Percentiles rank a stretch among this genome's conserved stretches.
Evolutionary conservation across 92 coral and sea anemone species (phyloP).

Genomic region (Porites lobata): DNA sequence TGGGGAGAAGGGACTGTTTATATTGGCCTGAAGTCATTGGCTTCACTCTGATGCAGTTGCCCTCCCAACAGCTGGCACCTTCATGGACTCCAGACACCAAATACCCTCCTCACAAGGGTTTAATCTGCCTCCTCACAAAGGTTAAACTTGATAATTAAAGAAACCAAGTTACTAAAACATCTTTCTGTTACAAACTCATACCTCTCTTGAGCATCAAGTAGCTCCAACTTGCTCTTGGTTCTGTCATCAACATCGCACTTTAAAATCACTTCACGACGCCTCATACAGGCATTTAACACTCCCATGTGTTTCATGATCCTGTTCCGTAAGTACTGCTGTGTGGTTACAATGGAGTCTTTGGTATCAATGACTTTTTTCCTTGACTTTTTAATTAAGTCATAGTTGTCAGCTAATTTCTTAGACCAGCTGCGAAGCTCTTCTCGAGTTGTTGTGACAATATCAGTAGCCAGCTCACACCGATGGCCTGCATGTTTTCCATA

Average conservation of each 20-base stretch:
- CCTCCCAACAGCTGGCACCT: too few relatives aligned
- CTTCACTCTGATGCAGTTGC: too few relatives aligned
- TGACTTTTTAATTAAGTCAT: constrained; percentile 63
- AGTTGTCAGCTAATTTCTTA: constrained; percentile 63
- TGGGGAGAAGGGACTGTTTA: too few relatives aligned
- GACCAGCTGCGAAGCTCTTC: constrained; percentile 75
- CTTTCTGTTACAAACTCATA: neutral
- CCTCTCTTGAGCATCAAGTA: constrained; percentile 77
- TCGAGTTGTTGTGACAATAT: constrained; percentile 74
- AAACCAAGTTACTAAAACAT: neutral
- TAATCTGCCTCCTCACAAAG: too few relatives aligned
- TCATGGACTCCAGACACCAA: too few relatives aligned
- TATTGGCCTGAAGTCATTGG: too few relatives aligned
- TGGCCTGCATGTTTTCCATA: constrained; percentile 95
- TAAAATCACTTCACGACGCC: constrained; percentile 60
- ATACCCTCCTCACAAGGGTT: too few relatives aligned
- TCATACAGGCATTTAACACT: constrained; percentile 48
- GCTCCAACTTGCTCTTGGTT: constrained; percentile 59
- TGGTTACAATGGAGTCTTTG: constrained; percentile 54
- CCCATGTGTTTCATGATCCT: constrained; percentile 70
- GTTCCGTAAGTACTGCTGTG: constrained; percentile 55
- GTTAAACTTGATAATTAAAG: too few relatives aligned
- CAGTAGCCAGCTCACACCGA: constrained; percentile 85
- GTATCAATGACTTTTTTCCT: constrained; percentile 48
- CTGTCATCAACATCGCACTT: constrained; percentile 53